phyloP scores from a whole-genome alignment of 2,888 invertebrate genomes.

The Azorinus chamasolen region DNA sequence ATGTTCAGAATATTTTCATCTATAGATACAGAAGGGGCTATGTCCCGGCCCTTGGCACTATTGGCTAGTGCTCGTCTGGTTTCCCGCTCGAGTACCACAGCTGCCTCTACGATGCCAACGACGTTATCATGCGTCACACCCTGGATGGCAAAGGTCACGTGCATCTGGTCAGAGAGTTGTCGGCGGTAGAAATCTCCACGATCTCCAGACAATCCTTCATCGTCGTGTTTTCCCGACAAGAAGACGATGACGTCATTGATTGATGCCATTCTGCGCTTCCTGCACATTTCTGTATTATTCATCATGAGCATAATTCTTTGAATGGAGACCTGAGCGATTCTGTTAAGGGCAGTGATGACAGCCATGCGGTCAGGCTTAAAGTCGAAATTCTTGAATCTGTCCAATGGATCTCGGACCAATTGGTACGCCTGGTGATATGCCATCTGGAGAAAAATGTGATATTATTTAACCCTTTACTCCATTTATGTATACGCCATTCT shows the following conservation, averaged over 20 bases:
- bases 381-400: slow-evolving; percentile 47
- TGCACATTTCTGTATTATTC: slow-evolving; percentile 78
- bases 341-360: slow-evolving; percentile 66
- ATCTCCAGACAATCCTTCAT: slow-evolving; percentile 76
- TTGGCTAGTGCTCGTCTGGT: slow-evolving; percentile 67
- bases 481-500: too few relatives aligned
- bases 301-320: slow-evolving; percentile 78
- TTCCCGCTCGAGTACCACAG: slow-evolving; percentile 71
- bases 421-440: slow-evolving; percentile 62
- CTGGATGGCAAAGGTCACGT: slow-evolving; percentile 73
- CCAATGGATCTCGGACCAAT: slow-evolving; percentile 55
- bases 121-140: slow-evolving; percentile 79
- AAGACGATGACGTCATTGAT: slow-evolving; percentile 75
- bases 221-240: slow-evolving; percentile 78
- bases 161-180: slow-evolving; percentile 81
- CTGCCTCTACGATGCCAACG: slow-evolving; percentile 71
- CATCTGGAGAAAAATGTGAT: slow-evolving; percentile 61
- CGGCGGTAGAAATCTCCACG: slow-evolving; percentile 81
- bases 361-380: slow-evolving; percentile 67
- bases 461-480: too few relatives aligned
- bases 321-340: slow-evolving; percentile 75
- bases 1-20: slow-evolving; percentile 77
- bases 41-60: slow-evolving; percentile 59
- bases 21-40: slow-evolving; percentile 72
- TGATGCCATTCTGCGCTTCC: slow-evolving; percentile 69